Conservation (phyloP, 2,113 vertebrate genomes). For the Alligator sinensis region DNA sequence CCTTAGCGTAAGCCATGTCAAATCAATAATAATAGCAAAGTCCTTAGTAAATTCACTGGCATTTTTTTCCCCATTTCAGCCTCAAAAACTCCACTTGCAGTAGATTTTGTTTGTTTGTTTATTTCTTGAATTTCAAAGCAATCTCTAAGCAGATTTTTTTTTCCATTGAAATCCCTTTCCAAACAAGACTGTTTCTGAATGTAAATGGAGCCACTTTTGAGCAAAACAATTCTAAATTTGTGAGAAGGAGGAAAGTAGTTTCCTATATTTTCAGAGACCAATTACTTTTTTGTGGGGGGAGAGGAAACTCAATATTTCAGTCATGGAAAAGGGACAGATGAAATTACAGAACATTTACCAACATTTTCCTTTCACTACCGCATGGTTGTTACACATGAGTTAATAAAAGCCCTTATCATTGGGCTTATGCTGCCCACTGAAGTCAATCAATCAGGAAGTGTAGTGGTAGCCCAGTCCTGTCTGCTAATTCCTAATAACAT, state of each 20-base stretch:
- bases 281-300: not conserved
- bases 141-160: not conserved
- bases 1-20: no score
- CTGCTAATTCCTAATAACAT: no score
- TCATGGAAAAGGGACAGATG: not conserved
- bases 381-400: not conserved
- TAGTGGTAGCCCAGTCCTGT: not conserved
- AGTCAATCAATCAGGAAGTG: not conserved
- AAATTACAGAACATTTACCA: not conserved
- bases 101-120: not conserved
- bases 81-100: not conserved
- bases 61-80: not conserved
- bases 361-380: not conserved
- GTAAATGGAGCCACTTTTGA: not conserved
- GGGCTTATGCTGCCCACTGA: not conserved
- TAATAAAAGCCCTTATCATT: not conserved
- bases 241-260: not conserved
- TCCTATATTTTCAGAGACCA: not conserved
- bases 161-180: not conserved
- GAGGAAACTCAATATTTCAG: not conserved
- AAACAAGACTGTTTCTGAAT: not conserved
- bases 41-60: not conserved
- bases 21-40: no score
- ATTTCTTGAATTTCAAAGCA: not conserved
- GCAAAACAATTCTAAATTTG: not conserved